A percentile compares a stretch with the other conserved stretches of the same genome.
Evolutionary conservation across 2,797 vertebrate genomes (phyloP).

Genomic region (Manis pentadactyla): DNA sequence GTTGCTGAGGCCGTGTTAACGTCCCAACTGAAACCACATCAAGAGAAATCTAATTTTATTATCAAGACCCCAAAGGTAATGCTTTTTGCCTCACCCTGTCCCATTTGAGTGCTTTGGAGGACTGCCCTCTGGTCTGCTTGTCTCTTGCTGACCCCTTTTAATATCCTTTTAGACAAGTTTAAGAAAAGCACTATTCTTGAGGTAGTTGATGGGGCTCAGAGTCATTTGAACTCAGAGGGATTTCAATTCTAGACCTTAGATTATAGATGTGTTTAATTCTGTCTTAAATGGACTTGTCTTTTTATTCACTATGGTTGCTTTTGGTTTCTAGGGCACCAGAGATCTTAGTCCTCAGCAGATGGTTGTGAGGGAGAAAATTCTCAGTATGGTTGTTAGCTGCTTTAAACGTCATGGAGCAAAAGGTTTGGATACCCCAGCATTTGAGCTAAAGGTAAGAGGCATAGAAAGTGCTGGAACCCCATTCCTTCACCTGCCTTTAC

Average conservation of each 20-base stretch:
- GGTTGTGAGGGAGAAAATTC: conserved; percentile 95
- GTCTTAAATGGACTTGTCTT: conserved; percentile 37
- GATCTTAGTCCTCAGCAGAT: conserved; percentile 97
- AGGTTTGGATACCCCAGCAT: conserved; percentile 96
- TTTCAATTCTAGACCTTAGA: conserved; percentile 23
- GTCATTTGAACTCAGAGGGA: conserved; percentile 30
- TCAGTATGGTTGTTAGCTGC: conserved; percentile 90
- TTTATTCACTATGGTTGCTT: conserved; percentile 26
- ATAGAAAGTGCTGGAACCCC: neutral
- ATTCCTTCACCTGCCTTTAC: neutral
- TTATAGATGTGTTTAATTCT: neutral
- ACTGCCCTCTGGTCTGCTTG: neutral
- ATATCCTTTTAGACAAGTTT: neutral
- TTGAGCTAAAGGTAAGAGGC: conserved; percentile 94
- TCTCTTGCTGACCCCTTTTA: conserved; percentile 44
- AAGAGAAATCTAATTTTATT: conserved; percentile 90
- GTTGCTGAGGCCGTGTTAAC: conserved; percentile 88
- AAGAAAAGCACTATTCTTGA: conserved; percentile 25
- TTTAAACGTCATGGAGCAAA: conserved; percentile 98
- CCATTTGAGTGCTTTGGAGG: neutral
- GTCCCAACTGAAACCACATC: conserved; percentile 85
- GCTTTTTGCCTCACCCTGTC: neutral
- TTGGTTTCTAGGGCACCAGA: conserved; percentile 92
- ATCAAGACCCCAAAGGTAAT: conserved; percentile 96
- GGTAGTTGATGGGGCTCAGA: neutral